Conservation (phyloP, 2,888 invertebrate species). For the Aphodius sticticus region DNA sequence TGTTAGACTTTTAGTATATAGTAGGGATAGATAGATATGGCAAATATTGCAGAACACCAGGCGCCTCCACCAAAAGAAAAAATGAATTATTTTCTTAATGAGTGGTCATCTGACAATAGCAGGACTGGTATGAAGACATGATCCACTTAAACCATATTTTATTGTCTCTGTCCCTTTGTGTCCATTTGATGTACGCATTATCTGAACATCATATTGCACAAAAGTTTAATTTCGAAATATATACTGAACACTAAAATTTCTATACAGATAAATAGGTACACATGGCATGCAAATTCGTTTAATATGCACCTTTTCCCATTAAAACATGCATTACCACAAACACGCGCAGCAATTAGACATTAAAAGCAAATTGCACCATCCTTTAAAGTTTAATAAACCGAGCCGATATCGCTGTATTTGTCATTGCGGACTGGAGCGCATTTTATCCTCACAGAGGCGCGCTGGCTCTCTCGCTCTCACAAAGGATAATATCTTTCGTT, state of each 20-base stretch:
- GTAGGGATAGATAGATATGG: too few relatives aligned
- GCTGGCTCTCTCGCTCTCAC: neutral
- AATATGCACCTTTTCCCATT: neutral
- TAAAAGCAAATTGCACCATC: neutral
- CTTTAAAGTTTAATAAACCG: neutral
- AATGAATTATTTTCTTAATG: too few relatives aligned
- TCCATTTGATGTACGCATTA: too few relatives aligned
- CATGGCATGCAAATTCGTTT: neutral
- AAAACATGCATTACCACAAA: neutral
- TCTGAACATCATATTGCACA: neutral
- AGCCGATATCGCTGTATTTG: neutral
- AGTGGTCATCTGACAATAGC: too few relatives aligned
- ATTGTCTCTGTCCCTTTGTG: too few relatives aligned
- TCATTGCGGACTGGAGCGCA: neutral
- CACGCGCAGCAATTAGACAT: neutral
- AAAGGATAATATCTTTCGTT: neutral
- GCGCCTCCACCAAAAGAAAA: too few relatives aligned
- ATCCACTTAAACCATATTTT: too few relatives aligned
- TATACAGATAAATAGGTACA: neutral
- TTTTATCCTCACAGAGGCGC: neutral
- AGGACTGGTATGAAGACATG: too few relatives aligned
- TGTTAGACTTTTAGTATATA: too few relatives aligned
- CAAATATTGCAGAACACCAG: too few relatives aligned
- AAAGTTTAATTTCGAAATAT: neutral
- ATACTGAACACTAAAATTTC: neutral